Evolutionary conservation across 2,888 invertebrate genomes (phyloP), one percentile per base, ranked within the genome.

Genomic region (Macrophya annulata): DNA sequence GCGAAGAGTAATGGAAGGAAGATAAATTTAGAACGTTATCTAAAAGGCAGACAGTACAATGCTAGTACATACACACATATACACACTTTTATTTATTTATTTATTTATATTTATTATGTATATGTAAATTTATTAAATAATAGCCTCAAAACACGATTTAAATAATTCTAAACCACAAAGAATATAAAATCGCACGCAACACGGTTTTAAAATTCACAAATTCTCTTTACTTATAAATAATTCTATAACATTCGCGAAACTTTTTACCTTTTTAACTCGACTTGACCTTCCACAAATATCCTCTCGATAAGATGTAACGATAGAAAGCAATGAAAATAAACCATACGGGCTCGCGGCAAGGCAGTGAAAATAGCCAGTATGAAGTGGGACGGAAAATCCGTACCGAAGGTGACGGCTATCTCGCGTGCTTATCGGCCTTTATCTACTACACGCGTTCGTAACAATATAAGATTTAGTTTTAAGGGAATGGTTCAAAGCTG

Each of bases 1-100:
- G 51, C 48, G 45, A 83, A 68, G 83, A 83, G 83, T 83, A 83
- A 83, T 83, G 71, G 83, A 83, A 71, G 68, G 40, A 48, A 31
- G 83, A 68, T 83, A 81, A 81, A 81, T 81, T 62, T 62, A 4
- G 9, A 15, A 43, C 37, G 62, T 81, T 81, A 81, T 81, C 83
- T 65, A 37, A 48, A 83, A 68, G 68, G 68, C 71, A 83, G 68
- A 31, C 68, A 48, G 31, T 68, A 83, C 68, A 71, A 83, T 65
- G 71, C 48, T 25, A 59, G 15, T 37, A n/a, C 25, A 48, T 76
- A 76, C 48, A 48, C 48, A 25, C 21, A 45, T 12, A 10, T 45
- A 45, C 45, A 68, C 37, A 5, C 25, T 12, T 31, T 10, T 25
- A 1, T 31, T 31, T 31, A 2, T 31, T 31, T 31, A 1, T 31